These are phyloP conservation scores for Pterocles orientalis DNA, from an alignment of 2,113 vertebrate genomes.

Conservation along the genomic window DNA sequence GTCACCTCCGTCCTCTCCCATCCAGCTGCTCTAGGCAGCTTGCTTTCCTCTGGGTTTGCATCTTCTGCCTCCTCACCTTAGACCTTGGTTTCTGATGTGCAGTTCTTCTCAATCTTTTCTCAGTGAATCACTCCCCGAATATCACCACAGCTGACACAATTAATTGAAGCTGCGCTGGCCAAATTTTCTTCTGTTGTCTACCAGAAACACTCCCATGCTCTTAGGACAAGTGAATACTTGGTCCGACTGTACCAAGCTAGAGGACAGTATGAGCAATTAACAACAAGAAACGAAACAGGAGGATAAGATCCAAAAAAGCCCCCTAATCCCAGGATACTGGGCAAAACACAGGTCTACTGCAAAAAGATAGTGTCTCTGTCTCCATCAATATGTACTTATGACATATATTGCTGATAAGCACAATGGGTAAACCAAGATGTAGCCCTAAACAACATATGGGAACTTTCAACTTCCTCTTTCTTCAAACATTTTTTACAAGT, in stretches of 20 bases:
- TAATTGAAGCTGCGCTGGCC: neutral
- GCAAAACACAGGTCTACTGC: neutral
- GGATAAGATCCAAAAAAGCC: neutral
- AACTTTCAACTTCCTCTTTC: neutral
- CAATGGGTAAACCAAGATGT: neutral
- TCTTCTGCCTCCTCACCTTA: neutral
- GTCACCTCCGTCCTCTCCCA: neutral
- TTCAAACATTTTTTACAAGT: neutral
- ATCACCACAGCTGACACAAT: neutral
- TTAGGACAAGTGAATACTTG: neutral
- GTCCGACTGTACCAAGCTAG: neutral
- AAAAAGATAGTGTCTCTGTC: neutral
- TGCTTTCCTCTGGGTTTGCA: neutral
- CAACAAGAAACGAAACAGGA: neutral
- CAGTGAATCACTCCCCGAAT: neutral
- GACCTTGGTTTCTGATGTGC: neutral
- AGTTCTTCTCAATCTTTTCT: neutral
- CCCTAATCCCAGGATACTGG: neutral
- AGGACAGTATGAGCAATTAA: neutral
- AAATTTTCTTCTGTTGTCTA: neutral
- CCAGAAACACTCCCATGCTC: neutral
- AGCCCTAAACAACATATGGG: neutral
- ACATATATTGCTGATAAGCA: neutral
- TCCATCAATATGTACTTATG: neutral
- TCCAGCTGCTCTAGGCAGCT: neutral